Conservation (phyloP, 2,797 vertebrate genomes). For the Dallia pectoralis region DNA sequence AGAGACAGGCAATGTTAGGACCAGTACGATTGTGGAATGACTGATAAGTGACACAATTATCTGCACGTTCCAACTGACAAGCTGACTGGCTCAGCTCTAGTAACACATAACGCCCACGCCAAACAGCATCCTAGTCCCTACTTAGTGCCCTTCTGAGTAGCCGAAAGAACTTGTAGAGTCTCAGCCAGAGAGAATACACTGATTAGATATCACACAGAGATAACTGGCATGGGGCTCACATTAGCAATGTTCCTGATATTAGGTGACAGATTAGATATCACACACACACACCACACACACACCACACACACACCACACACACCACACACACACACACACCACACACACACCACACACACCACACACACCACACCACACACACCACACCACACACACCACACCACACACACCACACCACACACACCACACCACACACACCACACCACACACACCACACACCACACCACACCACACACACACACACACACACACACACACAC, state of each 20-base stretch:
- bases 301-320: too few species aligned
- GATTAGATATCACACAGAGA: constrained; percentile 35
- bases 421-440: constrained; percentile 1
- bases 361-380: not conserved
- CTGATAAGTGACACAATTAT: constrained; percentile 55
- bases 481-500: constrained; percentile 6
- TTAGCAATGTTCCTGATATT: constrained; percentile 24
- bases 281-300: not conserved
- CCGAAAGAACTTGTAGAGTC: not conserved
- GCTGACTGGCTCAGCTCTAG: constrained; percentile 34
- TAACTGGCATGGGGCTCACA: not conserved
- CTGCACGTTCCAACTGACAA: constrained; percentile 34
- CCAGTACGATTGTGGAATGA: constrained; percentile 34
- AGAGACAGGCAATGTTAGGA: constrained; percentile 12
- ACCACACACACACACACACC: not conserved
- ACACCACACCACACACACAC: too few species aligned
- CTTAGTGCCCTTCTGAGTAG: not conserved
- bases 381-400: not conserved
- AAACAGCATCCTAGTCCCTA: not conserved
- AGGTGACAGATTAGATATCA: constrained; percentile 20
- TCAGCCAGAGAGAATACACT: not conserved
- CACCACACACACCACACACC: not conserved
- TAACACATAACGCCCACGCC: not conserved
- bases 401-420: not conserved
- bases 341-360: not conserved